A percentile compares a stretch with the other conserved stretches of the same genome.
These are phyloP conservation scores for Pseudotriccus pelzelni DNA, from an alignment of 2,797 vertebrate species.

Conservation along the genomic window DNA sequence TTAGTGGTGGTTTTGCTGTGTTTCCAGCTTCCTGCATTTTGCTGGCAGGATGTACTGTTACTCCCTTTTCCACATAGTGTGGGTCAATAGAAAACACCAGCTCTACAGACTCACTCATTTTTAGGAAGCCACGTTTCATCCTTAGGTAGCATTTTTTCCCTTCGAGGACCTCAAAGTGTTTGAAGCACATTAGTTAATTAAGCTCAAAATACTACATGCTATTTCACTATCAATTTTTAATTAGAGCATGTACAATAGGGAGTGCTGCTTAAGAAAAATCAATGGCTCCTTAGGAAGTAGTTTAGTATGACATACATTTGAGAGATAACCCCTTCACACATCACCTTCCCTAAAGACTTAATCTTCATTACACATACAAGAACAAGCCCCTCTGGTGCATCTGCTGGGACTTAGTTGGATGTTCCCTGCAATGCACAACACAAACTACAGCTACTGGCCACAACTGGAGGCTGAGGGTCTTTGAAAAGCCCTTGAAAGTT, in stretches of 20 bases:
- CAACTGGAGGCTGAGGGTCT: neutral
- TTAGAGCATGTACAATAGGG: conserved; percentile 27
- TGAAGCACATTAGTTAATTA: conserved; percentile 25
- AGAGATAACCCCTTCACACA: neutral
- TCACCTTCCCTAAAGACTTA: neutral
- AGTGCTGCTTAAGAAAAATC: conserved; percentile 40
- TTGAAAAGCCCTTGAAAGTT: neutral
- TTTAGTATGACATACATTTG: conserved; percentile 1
- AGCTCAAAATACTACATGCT: neutral
- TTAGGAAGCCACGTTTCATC: neutral
- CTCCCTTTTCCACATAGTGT: neutral
- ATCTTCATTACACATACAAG: neutral
- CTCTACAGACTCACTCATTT: neutral
- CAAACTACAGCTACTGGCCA: neutral
- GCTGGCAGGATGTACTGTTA: neutral
- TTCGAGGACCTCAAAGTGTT: neutral
- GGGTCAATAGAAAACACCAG: neutral
- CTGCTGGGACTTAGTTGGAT: neutral
- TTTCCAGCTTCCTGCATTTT: neutral
- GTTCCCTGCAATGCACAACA: neutral
- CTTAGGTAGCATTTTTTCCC: neutral
- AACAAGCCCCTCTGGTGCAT: neutral
- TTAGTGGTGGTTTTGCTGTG: neutral
- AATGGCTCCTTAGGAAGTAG: conserved; percentile 27
- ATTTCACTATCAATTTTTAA: conserved; percentile 52